Base-by-base conservation (phyloP, 2,888 invertebrate genomes). In the Nymphalis c-album region DNA sequence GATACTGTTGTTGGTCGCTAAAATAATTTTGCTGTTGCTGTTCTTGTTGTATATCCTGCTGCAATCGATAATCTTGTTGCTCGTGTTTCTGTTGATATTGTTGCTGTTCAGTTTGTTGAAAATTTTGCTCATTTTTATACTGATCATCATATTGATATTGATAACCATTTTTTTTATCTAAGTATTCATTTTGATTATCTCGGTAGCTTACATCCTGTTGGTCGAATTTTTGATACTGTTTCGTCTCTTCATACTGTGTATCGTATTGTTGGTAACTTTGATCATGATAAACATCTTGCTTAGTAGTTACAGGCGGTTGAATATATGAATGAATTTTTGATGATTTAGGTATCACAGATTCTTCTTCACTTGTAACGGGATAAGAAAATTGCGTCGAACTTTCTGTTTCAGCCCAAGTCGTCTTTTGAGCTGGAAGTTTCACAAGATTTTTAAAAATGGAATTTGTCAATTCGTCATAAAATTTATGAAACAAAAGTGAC, bases 351-450 rank as follows among this genome's bases (percentile, higher is more conserved):
- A 87, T 75, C 74, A 86, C 80, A 63, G 82, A 78, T 71, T 87
- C 87, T 69, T 84, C 84, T 67, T 85, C 87, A 84, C 82, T 87
- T 62, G 84, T 84, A 53, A 81, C 80, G 71, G 87, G 83, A 77
- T 90, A 91, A 55, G 87, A 85, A 79, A 89, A 89, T 74, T 88
- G 86, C 48, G 85, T 77, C 67, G 81, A 77, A 67, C 79, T 81
- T 68, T 91, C 91, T 48, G 85, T 76, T 78, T 91, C 91, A 73
- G 84, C 85, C 91, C 90, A 91, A 72, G 89, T 77, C 63, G 90
- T 76, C 80, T 90, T 91, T 83, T 91, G 91, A 83, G 89, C 92
- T 92, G 91, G 71, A 91, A 92, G 72, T 75, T 85, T 82, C 76
- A 82, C 85, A 63, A 85, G 78, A 72, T 77, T 75, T 77, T 81